These are phyloP conservation scores for Garra rufa DNA, from an alignment of 2,113 vertebrate species.

Conservation along the genomic window DNA sequence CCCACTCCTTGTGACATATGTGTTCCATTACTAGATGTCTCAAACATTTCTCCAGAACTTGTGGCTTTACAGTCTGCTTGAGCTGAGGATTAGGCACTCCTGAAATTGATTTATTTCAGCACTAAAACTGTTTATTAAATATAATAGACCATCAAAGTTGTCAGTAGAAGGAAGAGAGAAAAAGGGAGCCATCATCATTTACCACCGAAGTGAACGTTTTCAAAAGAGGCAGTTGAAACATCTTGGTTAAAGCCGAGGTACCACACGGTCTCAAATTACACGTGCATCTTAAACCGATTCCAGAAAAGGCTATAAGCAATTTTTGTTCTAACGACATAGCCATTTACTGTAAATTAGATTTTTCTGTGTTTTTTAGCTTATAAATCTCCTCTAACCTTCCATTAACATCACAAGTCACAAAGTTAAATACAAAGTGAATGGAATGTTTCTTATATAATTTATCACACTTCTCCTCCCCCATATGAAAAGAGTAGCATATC, in stretches of 20 bases:
- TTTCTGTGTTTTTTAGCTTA: background rate
- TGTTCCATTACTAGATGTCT: slow-evolving; percentile 76
- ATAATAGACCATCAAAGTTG: slow-evolving; percentile 82
- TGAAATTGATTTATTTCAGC: slow-evolving; percentile 80
- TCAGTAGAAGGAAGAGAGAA: slow-evolving; percentile 65
- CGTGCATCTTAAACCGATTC: slow-evolving; percentile 51
- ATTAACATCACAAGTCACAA: too few species aligned
- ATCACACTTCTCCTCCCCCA: slow-evolving; percentile 5
- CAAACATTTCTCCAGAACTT: slow-evolving; percentile 74
- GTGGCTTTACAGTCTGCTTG: slow-evolving; percentile 75
- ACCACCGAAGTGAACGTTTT: slow-evolving; percentile 66
- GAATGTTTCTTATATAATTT: background rate
- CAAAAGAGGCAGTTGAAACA: slow-evolving; percentile 65
- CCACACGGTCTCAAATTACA: slow-evolving; percentile 70
- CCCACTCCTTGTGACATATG: slow-evolving; percentile 72
- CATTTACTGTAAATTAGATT: slow-evolving; percentile 23
- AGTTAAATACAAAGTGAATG: background rate
- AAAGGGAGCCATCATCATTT: slow-evolving; percentile 52
- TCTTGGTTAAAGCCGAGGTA: slow-evolving; percentile 64
- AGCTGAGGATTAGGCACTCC: slow-evolving; percentile 73
- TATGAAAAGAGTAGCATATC: slow-evolving; percentile 1
- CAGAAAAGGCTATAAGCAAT: slow-evolving; percentile 26
- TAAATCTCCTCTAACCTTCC: slow-evolving; percentile 12
- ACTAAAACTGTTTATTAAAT: slow-evolving; percentile 80
- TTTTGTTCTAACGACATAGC: slow-evolving; percentile 26